phyloP scores from a whole-genome alignment of 2,113 vertebrate genomes.

The Ceyx cyanopectus region DNA sequence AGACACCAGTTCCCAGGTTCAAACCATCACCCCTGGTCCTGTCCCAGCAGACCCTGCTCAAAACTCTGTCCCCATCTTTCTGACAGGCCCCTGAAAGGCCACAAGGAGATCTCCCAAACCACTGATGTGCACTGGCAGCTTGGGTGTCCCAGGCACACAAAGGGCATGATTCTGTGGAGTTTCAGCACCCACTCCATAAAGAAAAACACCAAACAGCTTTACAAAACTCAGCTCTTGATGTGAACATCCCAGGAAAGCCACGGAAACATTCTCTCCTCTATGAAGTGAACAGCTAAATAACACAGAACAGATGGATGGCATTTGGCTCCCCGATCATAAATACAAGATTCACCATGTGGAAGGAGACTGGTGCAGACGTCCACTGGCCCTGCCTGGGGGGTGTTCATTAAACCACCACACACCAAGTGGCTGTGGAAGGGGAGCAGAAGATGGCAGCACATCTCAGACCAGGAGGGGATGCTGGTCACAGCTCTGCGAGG shows the following conservation, averaged over 20 bases:
- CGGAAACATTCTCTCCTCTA: background rate
- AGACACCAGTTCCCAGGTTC: accelerated
- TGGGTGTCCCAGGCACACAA: accelerated
- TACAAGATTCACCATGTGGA: slow-evolving; percentile 34
- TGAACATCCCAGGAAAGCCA: background rate
- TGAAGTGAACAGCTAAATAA: slow-evolving; percentile 61
- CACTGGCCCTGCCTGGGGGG: background rate
- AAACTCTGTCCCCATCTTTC: background rate
- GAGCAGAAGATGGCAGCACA: background rate
- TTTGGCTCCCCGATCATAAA: slow-evolving; percentile 15
- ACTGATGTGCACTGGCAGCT: background rate
- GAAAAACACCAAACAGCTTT: background rate
- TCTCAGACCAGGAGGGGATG: accelerated
- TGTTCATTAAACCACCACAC: background rate
- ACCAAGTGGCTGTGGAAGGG: background rate
- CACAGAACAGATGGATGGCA: slow-evolving; percentile 10
- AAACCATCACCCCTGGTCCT: background rate
- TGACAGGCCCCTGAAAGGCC: background rate
- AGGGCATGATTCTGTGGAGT: accelerated
- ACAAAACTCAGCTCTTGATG: background rate
- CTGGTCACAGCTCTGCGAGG: background rate
- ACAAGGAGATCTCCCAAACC: background rate
- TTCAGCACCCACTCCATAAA: accelerated
- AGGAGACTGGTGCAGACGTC: background rate
- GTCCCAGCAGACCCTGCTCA: background rate